Evolutionary conservation across 2,113 vertebrate genomes (phyloP).

Genomic region (Callorhinus ursinus): DNA sequence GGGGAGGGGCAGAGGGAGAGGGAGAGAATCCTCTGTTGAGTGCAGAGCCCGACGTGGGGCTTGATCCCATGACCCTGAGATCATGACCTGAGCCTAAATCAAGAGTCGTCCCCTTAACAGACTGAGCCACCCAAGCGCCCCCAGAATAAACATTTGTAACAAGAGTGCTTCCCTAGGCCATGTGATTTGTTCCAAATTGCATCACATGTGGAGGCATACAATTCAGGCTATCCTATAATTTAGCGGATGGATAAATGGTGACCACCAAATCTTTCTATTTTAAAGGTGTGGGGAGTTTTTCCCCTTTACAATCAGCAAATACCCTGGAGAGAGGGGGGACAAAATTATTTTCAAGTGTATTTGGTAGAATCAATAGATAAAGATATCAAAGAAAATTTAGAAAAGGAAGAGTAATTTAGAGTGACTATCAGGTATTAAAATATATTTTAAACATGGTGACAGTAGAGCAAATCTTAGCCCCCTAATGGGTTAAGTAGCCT

Average conservation of each 20-base stretch:
- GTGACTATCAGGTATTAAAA: background rate
- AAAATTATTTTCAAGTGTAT: background rate
- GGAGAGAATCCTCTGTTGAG: background rate
- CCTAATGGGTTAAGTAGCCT: background rate
- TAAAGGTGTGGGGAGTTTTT: background rate
- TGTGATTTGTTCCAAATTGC: background rate
- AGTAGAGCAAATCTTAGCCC: background rate
- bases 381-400: background rate
- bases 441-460: background rate
- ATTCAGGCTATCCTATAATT: background rate
- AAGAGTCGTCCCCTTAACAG: background rate
- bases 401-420: background rate
- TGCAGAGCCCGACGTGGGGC: background rate
- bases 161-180: background rate
- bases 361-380: background rate
- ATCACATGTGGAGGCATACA: fast-evolving
- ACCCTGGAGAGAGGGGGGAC: background rate
- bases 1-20: too few relatives aligned
- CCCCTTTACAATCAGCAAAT: background rate
- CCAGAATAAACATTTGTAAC: background rate
- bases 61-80: background rate
- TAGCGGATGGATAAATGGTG: background rate
- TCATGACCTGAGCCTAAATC: background rate
- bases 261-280: background rate
- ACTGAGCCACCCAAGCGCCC: background rate